A percentile compares a stretch with the other conserved stretches of the same genome.
Evolutionary conservation across 2,797 vertebrate genomes (phyloP).

Genomic region (Dipus sagitta): DNA sequence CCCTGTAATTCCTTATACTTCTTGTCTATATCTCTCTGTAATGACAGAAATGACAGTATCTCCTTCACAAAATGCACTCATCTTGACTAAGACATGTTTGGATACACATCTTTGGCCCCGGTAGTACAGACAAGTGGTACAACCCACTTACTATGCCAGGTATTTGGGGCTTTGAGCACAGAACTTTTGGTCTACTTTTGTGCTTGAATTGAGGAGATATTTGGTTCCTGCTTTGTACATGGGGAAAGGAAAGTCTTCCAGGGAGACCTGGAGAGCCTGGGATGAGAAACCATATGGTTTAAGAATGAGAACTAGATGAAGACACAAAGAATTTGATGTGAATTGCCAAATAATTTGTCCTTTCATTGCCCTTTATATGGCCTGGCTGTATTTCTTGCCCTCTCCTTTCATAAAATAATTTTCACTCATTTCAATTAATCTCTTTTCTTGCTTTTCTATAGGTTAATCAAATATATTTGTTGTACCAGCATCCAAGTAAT

Average conservation of each 20-base stretch:
- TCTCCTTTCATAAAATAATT: not conserved
- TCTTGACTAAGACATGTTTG: not conserved
- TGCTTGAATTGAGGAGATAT: not conserved
- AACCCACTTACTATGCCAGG: not conserved
- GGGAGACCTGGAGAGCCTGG: not conserved
- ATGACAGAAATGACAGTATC: not conserved
- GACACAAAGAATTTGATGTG: not conserved
- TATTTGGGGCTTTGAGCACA: not conserved
- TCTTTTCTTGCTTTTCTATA: not conserved
- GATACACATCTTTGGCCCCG: not conserved
- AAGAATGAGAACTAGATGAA: not conserved
- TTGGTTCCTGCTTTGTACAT: not conserved
- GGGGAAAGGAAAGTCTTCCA: not conserved
- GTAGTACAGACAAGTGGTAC: not conserved
- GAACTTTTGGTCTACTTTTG: not conserved
- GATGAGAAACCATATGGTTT: not conserved
- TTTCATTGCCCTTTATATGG: not conserved
- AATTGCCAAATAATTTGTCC: not conserved
- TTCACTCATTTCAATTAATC: slow-evolving; percentile 10
- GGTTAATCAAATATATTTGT: not conserved
- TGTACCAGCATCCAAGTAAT: not conserved
- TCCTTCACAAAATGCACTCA: not conserved
- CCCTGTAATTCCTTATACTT: not conserved
- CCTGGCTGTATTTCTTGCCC: not conserved
- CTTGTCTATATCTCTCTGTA: not conserved